Evolutionary conservation across 1,140 invertebrate species (phyloP).

Genomic region (Atta cephalotes): DNA sequence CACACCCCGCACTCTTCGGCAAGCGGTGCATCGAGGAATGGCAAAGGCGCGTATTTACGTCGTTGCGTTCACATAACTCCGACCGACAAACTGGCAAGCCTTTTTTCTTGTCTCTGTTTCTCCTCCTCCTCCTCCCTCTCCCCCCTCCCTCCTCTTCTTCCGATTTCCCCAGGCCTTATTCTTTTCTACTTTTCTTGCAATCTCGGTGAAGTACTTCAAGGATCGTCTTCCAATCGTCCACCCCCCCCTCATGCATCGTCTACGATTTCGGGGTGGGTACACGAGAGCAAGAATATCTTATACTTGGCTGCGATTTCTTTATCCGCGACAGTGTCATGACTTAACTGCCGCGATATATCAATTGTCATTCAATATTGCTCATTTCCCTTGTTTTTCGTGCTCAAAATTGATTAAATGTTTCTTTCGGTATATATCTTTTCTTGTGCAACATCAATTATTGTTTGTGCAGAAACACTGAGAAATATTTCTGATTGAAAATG

Average conservation of each 20-base stretch:
- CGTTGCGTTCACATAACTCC: slow-evolving; percentile 81
- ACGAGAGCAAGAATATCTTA: neutral
- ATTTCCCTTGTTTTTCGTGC: neutral
- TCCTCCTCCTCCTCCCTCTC: slow-evolving; percentile 12
- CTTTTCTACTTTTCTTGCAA: slow-evolving; percentile 56
- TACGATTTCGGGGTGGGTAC: slow-evolving; percentile 26
- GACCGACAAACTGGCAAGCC: slow-evolving; percentile 79
- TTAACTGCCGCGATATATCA: neutral
- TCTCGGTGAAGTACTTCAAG: slow-evolving; percentile 49
- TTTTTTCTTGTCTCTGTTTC: slow-evolving; percentile 55
- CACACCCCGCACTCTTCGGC: slow-evolving; percentile 16
- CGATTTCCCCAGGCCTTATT: slow-evolving; percentile 32
- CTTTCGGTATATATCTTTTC: neutral
- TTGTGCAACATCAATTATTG: neutral
- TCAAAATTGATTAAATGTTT: slow-evolving; percentile 3
- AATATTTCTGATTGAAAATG: too few relatives aligned
- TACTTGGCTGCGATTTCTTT: slow-evolving; percentile 43
- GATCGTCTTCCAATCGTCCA: slow-evolving; percentile 45
- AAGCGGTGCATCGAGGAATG: slow-evolving; percentile 47
- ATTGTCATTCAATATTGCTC: slow-evolving; percentile 1
- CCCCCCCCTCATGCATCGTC: neutral
- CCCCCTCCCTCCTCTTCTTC: neutral
- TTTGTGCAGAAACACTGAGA: neutral
- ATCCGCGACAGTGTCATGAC: slow-evolving; percentile 9
- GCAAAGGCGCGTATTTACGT: slow-evolving; percentile 79